Conservation (phyloP, 2,797 vertebrate genomes). For the Myotis vivesi region DNA sequence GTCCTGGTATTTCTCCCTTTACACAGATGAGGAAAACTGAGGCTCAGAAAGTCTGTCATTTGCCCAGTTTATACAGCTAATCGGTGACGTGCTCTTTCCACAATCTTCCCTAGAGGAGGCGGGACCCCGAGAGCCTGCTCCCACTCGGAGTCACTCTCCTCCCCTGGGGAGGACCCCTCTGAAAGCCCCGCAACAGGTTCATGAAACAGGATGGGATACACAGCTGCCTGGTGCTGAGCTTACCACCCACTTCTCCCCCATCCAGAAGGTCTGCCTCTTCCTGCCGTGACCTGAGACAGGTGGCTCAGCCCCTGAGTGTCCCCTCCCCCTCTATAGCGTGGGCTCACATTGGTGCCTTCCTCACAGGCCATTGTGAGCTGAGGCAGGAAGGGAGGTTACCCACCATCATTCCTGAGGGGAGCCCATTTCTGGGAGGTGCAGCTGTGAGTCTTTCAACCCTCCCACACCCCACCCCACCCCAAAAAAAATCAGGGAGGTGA, state of each 20-base stretch:
- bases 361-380: background rate
- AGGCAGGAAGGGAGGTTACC: background rate
- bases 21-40: background rate
- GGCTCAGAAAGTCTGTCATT: background rate
- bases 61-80: background rate
- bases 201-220: too few species aligned
- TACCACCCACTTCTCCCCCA: background rate
- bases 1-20: background rate
- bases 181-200: rapidly evolving
- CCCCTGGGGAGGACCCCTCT: rapidly evolving
- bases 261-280: background rate
- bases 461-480: too few species aligned
- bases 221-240: background rate
- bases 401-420: background rate
- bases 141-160: background rate
- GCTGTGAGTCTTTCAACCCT: too few species aligned
- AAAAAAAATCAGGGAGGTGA: background rate
- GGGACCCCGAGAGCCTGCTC: background rate
- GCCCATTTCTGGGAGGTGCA: background rate
- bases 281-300: background rate
- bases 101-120: background rate
- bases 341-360: background rate
- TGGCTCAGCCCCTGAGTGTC: background rate
- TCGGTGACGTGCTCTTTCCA: too few species aligned
- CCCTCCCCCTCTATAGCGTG: background rate